Evolutionary conservation across 2,113 vertebrate genomes (phyloP).

Genomic region (Malurus alboscapulatus): DNA sequence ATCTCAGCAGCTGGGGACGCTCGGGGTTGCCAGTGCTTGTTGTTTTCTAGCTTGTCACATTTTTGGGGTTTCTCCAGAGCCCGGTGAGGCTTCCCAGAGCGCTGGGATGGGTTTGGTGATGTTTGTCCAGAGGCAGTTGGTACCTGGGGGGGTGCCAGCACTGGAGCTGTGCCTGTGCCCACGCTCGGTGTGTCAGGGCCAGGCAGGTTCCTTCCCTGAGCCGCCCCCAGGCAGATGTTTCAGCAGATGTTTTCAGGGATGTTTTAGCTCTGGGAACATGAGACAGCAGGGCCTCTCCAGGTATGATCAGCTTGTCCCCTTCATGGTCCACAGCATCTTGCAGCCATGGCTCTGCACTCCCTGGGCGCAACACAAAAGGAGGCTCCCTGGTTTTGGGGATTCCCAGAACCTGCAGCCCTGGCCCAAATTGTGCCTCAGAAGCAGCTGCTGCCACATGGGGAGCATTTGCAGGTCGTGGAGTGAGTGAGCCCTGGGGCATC

Average conservation of each 20-base stretch:
- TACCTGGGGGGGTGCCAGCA: neutral
- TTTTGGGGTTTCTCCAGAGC: neutral
- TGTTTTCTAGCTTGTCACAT: neutral
- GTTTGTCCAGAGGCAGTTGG: neutral
- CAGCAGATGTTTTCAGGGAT: neutral
- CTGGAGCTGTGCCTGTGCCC: neutral
- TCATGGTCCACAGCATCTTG: rapidly evolving
- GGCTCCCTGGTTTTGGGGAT: neutral
- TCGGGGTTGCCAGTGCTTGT: rapidly evolving
- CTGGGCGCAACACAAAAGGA: neutral
- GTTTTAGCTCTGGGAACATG: neutral
- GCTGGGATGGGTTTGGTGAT: neutral
- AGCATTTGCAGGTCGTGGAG: neutral
- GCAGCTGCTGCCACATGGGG: neutral
- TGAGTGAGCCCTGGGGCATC: neutral
- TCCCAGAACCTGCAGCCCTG: neutral
- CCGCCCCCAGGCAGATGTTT: neutral
- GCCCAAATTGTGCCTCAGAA: neutral
- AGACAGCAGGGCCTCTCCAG: neutral
- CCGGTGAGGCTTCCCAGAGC: rapidly evolving
- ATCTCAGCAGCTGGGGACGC: neutral
- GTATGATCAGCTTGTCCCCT: neutral
- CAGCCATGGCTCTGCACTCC: rapidly evolving
- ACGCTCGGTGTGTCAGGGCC: neutral
- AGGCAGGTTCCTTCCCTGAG: neutral